A percentile compares a stretch with the other conserved stretches of the same genome.
Evolutionary conservation across 2,113 vertebrate genomes (phyloP).

Genomic region (Sander vitreus): DNA sequence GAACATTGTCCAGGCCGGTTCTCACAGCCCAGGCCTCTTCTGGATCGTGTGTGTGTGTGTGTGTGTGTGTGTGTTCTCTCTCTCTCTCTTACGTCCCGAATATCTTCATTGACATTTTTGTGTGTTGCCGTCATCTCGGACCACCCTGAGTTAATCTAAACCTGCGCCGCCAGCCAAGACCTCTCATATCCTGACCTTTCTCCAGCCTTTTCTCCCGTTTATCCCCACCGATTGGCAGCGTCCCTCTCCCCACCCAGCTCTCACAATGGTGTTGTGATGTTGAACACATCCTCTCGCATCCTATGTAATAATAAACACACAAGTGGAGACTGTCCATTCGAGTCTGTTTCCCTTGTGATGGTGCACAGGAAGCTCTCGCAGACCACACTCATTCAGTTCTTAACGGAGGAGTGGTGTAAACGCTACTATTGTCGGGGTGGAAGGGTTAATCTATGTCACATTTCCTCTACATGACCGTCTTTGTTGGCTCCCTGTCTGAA

Average conservation of each 20-base stretch:
- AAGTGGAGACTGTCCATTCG: slow-evolving; percentile 18
- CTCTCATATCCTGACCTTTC: slow-evolving; percentile 57
- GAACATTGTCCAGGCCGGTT: slow-evolving; percentile 75
- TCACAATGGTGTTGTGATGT: slow-evolving; percentile 41
- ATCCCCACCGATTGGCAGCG: slow-evolving; percentile 15
- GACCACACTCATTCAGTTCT: neutral
- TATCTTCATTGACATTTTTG: slow-evolving; percentile 81
- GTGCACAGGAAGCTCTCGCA: slow-evolving; percentile 37
- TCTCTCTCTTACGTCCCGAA: slow-evolving; percentile 46
- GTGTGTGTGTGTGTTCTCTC: slow-evolving; percentile 42
- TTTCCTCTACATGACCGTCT: slow-evolving; percentile 52
- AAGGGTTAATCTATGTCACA: slow-evolving; percentile 65
- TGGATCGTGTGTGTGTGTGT: slow-evolving; percentile 23
- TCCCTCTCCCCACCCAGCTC: neutral
- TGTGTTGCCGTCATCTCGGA: slow-evolving; percentile 74
- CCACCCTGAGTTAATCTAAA: slow-evolving; percentile 82
- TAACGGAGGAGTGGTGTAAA: slow-evolving; percentile 13
- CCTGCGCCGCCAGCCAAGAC: slow-evolving; percentile 58
- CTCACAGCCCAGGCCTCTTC: slow-evolving; percentile 61
- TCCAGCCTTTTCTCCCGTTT: slow-evolving; percentile 27
- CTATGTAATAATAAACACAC: slow-evolving; percentile 54
- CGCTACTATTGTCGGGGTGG: slow-evolving; percentile 25
- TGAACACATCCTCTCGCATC: slow-evolving; percentile 36
- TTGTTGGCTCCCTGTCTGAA: slow-evolving; percentile 62
- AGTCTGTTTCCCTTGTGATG: slow-evolving; percentile 23